Evolutionary conservation across 2,797 vertebrate genomes (phyloP), one percentile per base, ranked within the genome.

Genomic region (Poeciliopsis infans): DNA sequence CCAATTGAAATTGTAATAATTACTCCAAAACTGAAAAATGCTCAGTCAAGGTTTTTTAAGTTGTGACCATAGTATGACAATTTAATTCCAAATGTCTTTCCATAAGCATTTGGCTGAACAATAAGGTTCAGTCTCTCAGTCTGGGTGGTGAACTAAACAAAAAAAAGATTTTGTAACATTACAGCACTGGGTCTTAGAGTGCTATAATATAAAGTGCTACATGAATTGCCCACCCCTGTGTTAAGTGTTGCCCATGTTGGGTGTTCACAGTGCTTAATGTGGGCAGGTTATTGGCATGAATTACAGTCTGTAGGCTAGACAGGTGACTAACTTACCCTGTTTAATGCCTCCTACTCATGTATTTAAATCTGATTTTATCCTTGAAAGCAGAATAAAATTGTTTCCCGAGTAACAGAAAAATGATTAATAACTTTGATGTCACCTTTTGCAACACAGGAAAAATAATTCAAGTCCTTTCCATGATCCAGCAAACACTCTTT

Each of bases 211-310:
- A 51, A 23, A 51, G 23, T 51, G 49, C 49, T 51, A 51, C 23
- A 55, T 55, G 8, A 55, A 55, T 55, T 55, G 3, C 10, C 10
- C 53, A 55, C 25, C 25, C 25, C 25, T n/a, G 53, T n/a, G 23
- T 55, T 55, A 55, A 55, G 25, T n/a, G 23, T 55, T 55, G 53
- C 53, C 25, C 25, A 55, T 55, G 53, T n/a, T 55, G 25, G 25
- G 10, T 55, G 53, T 25, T 55, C 53, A 55, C 10, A 55, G 53
- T 55, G 25, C 53, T 55, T 55, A n/a, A 55, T 12, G 53, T 55
- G 53, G 53, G 53, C 53, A 55, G 53, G 23, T n/a, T 55, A 55
- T 55, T 55, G 53, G 53, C 53, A 55, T n/a, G 57, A 33, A 73
- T 4, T 12, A 18, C 49, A 41, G 2, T 49, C 49, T 80, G 23